A percentile compares a stretch with the other conserved stretches of the same genome.
Conservation (phyloP, 2,113 vertebrate species). For the Nibea albiflora region DNA sequence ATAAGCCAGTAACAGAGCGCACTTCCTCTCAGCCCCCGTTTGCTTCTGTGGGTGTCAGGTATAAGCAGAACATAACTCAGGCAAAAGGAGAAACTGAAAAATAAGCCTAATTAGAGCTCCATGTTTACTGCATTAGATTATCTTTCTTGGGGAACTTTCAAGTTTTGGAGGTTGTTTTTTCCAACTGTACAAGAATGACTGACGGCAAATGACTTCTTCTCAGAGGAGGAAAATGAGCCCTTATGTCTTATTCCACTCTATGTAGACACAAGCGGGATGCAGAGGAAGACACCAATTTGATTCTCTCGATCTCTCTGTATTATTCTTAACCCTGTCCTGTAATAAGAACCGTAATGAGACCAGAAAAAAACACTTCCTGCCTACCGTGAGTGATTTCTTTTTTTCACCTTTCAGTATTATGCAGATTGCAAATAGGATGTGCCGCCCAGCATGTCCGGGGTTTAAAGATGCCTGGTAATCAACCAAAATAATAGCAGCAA, state of each 20-base stretch:
- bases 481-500: slow-evolving; percentile 42
- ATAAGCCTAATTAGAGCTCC: slow-evolving; percentile 15
- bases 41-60: background rate
- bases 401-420: slow-evolving; percentile 39
- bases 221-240: slow-evolving; percentile 30
- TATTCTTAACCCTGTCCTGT: slow-evolving; percentile 8
- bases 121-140: slow-evolving; percentile 31
- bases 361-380: slow-evolving; percentile 24
- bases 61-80: background rate
- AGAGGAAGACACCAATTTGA: slow-evolving; percentile 22
- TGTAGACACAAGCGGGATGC: background rate
- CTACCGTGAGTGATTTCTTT: slow-evolving; percentile 10
- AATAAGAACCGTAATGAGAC: slow-evolving; percentile 43
- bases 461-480: slow-evolving; percentile 37
- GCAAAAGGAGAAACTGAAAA: background rate
- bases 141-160: slow-evolving; percentile 23
- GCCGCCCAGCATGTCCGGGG: slow-evolving; percentile 9
- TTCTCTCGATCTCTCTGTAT: background rate
- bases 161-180: slow-evolving; percentile 42
- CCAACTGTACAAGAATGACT: slow-evolving; percentile 25
- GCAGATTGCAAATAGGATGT: slow-evolving; percentile 45
- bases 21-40: slow-evolving; percentile 6
- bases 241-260: background rate
- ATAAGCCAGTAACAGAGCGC: background rate
- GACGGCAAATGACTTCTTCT: slow-evolving; percentile 36